Evolutionary conservation across 2,113 vertebrate genomes (phyloP).

Genomic region (Azemiops feae): DNA sequence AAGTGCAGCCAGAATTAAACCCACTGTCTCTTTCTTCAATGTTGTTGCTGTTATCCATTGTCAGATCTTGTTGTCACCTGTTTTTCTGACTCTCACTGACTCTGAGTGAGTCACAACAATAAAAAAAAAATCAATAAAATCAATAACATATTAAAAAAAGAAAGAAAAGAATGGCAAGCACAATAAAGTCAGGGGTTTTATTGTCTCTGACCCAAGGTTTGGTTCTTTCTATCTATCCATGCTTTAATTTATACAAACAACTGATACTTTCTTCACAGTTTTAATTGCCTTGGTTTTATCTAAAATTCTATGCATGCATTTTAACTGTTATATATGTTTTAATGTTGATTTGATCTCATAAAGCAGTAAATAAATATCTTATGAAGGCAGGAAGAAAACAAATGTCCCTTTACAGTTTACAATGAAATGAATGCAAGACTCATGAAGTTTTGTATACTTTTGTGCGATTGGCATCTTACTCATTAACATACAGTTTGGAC

Average conservation of each 20-base stretch:
- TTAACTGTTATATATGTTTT: background rate
- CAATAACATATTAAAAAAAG: background rate
- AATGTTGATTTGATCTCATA: background rate
- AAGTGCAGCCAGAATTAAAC: background rate
- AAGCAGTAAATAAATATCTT: background rate
- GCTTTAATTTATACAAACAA: background rate
- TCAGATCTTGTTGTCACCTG: background rate
- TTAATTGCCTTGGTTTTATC: background rate
- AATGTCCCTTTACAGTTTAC: background rate
- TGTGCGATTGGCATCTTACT: background rate
- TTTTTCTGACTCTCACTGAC: background rate
- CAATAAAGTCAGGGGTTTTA: background rate
- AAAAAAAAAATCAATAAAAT: background rate
- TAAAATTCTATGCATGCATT: background rate
- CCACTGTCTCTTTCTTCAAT: background rate
- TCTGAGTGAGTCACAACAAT: background rate
- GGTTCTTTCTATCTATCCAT: background rate
- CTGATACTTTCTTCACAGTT: background rate
- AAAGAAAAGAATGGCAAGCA: background rate
- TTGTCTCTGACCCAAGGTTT: background rate
- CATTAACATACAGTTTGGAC: background rate
- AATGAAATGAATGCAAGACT: background rate
- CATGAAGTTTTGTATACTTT: background rate
- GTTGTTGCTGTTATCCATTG: background rate
- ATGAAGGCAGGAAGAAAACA: background rate